phyloP scores from a whole-genome alignment of 2,888 invertebrate species.

The Petrolisthes manimaculis region DNA sequence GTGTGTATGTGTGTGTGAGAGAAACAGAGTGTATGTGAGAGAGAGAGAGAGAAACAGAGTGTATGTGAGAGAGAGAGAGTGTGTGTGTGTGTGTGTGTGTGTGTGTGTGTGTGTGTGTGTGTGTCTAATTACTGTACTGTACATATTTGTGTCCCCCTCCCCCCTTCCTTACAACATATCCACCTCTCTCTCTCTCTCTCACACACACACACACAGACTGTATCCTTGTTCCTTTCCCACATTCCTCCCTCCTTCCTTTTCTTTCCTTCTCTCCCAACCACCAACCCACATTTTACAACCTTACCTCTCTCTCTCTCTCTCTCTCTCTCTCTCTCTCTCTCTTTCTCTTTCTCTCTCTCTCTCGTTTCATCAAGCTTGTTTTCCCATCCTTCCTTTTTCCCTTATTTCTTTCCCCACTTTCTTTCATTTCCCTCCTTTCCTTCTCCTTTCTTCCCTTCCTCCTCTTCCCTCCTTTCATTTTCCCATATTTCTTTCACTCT shows the following conservation, averaged over 20 bases:
- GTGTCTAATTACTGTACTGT: too few species aligned
- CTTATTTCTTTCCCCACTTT: not conserved
- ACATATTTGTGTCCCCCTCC: not conserved
- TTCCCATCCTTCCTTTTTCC: not conserved
- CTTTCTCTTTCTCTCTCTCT: not conserved
- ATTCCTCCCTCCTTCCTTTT: not conserved
- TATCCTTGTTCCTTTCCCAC: not conserved
- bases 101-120: not conserved
- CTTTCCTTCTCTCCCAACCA: not conserved
- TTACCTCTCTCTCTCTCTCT: not conserved
- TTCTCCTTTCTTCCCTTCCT: not conserved
- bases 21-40: not conserved
- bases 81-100: not conserved
- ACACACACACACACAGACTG: not conserved
- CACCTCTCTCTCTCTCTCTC: not conserved
- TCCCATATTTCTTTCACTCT: not conserved
- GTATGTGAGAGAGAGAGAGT: too few species aligned
- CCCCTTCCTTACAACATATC: not conserved
- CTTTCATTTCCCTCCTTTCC: too few species aligned
- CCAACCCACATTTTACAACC: not conserved
- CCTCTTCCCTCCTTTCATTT: not conserved
- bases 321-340: not conserved
- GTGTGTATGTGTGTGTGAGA: not conserved
- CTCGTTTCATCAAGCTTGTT: not conserved
- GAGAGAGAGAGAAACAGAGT: not conserved